phyloP scores from a whole-genome alignment of 2,888 invertebrate species.

The Athalia circularis region DNA sequence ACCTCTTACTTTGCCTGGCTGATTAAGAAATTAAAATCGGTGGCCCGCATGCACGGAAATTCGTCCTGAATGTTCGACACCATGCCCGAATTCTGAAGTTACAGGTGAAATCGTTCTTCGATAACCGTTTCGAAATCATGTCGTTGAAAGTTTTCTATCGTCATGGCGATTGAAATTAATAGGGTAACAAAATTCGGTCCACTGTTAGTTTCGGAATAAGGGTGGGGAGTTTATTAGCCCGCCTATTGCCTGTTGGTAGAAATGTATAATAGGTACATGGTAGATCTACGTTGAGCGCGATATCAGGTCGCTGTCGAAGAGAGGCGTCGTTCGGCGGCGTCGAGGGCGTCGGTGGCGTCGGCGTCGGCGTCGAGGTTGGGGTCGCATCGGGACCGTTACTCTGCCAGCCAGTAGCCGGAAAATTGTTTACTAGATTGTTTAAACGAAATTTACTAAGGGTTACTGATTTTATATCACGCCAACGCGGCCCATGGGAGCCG shows the following conservation, averaged over 20 bases:
- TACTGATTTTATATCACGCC: conserved; percentile 73
- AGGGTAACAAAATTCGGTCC: background rate
- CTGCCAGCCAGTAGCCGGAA: conserved; percentile 72
- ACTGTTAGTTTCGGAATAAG: background rate
- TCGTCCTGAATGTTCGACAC: no score
- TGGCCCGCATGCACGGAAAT: no score
- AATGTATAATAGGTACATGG: background rate
- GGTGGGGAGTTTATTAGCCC: background rate
- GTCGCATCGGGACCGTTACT: conserved; percentile 73
- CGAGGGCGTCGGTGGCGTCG: background rate
- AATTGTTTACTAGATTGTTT: conserved; percentile 74
- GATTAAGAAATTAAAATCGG: no score
- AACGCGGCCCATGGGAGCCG: conserved; percentile 70
- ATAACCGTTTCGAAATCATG: no score
- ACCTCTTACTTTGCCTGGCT: no score
- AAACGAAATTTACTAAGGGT: conserved; percentile 74
- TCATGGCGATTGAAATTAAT: no score
- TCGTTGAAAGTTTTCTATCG: no score
- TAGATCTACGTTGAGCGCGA: background rate
- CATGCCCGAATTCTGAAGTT: no score
- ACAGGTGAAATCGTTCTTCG: no score
- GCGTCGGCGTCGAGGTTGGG: conserved; percentile 19
- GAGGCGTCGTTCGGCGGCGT: background rate
- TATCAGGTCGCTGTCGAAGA: conserved; percentile 30
- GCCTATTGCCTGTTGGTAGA: no score